Base-by-base conservation (phyloP, 2,888 invertebrate genomes). In the Neoitamus cyanurus region DNA sequence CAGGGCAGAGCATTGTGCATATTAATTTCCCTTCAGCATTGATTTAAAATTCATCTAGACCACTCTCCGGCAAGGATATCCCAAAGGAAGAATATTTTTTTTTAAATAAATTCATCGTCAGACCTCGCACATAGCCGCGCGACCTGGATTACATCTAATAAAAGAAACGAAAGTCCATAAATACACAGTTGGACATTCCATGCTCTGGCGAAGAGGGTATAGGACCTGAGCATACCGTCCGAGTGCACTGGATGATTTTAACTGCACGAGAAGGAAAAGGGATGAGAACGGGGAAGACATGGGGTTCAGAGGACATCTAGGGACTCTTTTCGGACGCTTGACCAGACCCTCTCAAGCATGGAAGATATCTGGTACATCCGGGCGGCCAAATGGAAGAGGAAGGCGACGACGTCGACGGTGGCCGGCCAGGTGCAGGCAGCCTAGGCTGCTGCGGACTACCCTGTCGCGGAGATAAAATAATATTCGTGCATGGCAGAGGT, bases 401-500 rank as follows among this genome's bases (percentile, higher is more conserved):
- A 36, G 69, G 69, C 25, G 82, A 68, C 68, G 34, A 58, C 31
- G 11, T 31, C 31, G 30, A 25, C 9, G 42, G 31, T 42, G 30
- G 70, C 69, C 82, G 69, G 68, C 82, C 37, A 82, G 69, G 31
- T 5, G 31, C 31, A 31, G 31, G 31, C 31, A 31, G 31, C 31
- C 31, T 31, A 31, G 31, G 42, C n/a, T 42, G n/a, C 72, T 34
- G 36, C 37, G 48, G 46, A 48, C 73, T 82, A 69, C 69, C 69
- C 82, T 69, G 37, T 37, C 37, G 37, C 82, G 30, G 82, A 37
- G 73, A 83, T 73, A 75, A 84, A 84, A 84, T 84, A 84, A 84
- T 77, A 84, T 84, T 77, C 77, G 77, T 84, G 75, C 75, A 75
- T 84, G 84, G 84, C 84, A 84, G 77, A 84, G 80, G 72, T 84